Evolutionary conservation across 2,888 invertebrate species (phyloP).

Genomic region (Hydraecia micacea): DNA sequence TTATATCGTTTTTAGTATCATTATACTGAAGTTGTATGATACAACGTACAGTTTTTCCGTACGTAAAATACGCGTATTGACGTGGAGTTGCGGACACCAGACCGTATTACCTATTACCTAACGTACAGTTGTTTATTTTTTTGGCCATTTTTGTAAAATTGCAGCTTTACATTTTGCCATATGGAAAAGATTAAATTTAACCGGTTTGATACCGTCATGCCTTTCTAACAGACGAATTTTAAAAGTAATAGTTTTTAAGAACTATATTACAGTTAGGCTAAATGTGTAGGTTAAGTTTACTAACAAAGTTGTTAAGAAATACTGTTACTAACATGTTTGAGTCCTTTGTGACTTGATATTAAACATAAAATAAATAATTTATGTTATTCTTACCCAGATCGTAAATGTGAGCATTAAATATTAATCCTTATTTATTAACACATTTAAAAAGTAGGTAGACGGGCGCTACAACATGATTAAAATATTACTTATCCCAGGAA

Average conservation of each 20-base stretch:
- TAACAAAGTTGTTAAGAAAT: too few relatives aligned
- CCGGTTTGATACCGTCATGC: neutral
- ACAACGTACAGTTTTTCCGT: neutral
- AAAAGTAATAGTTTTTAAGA: too few relatives aligned
- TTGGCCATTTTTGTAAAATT: neutral
- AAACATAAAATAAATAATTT: neutral
- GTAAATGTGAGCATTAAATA: slow-evolving; percentile 17
- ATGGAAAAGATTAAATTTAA: neutral
- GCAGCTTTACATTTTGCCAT: neutral
- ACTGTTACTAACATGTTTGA: neutral
- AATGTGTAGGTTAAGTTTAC: too few relatives aligned
- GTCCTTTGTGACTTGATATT: neutral
- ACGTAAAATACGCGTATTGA: too few relatives aligned
- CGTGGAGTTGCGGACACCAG: too few relatives aligned
- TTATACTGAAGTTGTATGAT: neutral
- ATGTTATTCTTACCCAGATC: neutral
- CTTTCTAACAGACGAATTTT: neutral
- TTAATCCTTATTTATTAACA: slow-evolving; percentile 31
- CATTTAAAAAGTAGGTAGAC: neutral
- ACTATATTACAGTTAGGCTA: too few relatives aligned
- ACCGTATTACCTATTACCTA: too few relatives aligned
- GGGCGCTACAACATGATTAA: neutral
- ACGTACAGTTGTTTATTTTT: neutral
- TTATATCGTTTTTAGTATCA: neutral
- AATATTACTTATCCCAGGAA: slow-evolving; percentile 6